Evolutionary conservation across 2,113 vertebrate genomes (phyloP).

Genomic region (Ursus arctos): DNA sequence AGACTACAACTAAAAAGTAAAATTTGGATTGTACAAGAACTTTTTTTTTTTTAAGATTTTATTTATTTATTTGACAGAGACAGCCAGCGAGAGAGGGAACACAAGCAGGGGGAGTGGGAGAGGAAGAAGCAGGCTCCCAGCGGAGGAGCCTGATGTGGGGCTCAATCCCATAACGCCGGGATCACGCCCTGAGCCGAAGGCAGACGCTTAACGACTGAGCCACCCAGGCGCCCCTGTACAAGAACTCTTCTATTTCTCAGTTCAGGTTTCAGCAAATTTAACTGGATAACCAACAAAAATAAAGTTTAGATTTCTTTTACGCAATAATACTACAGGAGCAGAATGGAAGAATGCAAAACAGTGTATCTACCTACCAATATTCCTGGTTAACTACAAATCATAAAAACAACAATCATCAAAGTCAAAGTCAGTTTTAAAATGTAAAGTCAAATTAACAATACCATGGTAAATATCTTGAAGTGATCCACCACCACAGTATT

Average conservation of each 20-base stretch:
- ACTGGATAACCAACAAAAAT: slow-evolving; percentile 19
- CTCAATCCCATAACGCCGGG: too few relatives aligned
- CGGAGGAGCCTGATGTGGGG: too few relatives aligned
- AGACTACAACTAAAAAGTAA: slow-evolving; percentile 30
- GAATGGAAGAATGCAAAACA: background rate
- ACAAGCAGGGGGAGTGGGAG: too few relatives aligned
- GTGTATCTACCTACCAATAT: slow-evolving; percentile 35
- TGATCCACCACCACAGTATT: slow-evolving; percentile 97
- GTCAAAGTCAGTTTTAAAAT: background rate
- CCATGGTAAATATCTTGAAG: slow-evolving; percentile 98
- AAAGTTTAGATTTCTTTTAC: slow-evolving; percentile 50
- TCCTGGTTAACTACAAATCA: background rate
- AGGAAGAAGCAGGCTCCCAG: too few relatives aligned
- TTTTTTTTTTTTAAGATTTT: too few relatives aligned
- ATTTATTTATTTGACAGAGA: too few relatives aligned
- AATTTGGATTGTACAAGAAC: background rate
- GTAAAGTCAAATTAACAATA: slow-evolving; percentile 78
- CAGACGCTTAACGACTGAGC: too few relatives aligned
- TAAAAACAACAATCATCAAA: slow-evolving; percentile 44
- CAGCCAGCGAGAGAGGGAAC: too few relatives aligned
- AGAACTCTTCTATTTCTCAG: slow-evolving; percentile 12
- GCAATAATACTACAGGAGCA: background rate
- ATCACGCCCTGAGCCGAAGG: too few relatives aligned
- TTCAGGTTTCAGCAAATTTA: slow-evolving; percentile 21
- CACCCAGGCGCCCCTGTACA: background rate